A percentile compares a stretch with the other conserved stretches of the same genome.
Evolutionary conservation across 2,888 invertebrate species (phyloP).

Genomic region (Tipula unca): DNA sequence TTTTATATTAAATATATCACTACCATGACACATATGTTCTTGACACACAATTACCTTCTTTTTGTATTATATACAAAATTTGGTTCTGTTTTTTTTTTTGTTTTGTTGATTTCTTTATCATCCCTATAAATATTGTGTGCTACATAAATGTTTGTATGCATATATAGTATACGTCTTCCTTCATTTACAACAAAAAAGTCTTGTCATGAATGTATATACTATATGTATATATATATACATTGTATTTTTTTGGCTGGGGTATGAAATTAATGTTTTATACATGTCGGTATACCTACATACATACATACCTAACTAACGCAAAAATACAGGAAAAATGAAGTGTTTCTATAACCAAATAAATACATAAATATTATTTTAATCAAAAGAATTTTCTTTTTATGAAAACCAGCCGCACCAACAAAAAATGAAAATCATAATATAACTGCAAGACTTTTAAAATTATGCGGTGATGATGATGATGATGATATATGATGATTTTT

Average conservation of each 20-base stretch:
- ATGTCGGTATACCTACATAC: neutral
- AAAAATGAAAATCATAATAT: neutral
- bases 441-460: neutral
- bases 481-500: neutral
- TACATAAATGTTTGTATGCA: neutral
- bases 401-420: neutral
- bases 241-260: neutral
- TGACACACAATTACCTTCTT: neutral
- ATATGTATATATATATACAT: neutral
- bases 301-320: neutral
- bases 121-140: neutral
- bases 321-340: neutral
- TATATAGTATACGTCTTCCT: neutral
- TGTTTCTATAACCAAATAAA: neutral
- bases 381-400: neutral
- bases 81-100: neutral
- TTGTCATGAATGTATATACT: neutral
- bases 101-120: neutral
- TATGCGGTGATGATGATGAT: neutral
- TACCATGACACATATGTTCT: slow-evolving; percentile 8
- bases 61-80: neutral
- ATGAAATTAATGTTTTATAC: neutral
- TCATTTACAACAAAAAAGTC: neutral
- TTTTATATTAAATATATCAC: slow-evolving; percentile 14
- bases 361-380: neutral